A percentile compares a stretch with the other conserved stretches of the same genome.
phyloP scores from a whole-genome alignment of 2,113 vertebrate species.

The Casuarius casuarius region DNA sequence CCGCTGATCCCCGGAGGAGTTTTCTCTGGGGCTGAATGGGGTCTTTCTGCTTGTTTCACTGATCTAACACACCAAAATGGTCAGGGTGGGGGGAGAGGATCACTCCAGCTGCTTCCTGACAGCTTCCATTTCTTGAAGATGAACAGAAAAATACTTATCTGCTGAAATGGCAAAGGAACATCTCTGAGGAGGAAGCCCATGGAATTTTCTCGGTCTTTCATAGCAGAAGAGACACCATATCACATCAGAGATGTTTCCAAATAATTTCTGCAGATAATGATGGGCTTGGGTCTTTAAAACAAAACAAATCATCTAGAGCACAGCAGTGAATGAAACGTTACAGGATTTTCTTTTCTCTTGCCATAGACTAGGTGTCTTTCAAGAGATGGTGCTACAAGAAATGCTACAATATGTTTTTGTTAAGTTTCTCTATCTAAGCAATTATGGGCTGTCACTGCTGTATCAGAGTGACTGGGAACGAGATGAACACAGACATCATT shows the following conservation, averaged over 20 bases:
- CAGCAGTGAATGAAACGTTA: not conserved
- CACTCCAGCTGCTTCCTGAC: not conserved
- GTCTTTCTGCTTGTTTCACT: not conserved
- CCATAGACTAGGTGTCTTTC: not conserved
- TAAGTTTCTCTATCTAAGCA: not conserved
- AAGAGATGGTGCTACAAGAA: not conserved
- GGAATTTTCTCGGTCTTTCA: not conserved
- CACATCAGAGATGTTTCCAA: not conserved
- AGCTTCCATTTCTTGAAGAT: not conserved
- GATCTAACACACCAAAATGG: fast-evolving
- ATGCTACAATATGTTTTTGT: not conserved
- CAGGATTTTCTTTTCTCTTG: not conserved
- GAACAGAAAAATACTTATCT: not conserved
- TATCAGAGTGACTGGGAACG: not conserved
- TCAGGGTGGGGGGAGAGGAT: fast-evolving
- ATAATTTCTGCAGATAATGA: not conserved
- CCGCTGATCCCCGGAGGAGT: not conserved
- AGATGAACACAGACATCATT: not conserved
- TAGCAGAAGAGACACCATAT: not conserved
- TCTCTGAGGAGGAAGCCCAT: not conserved
- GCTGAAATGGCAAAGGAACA: not conserved
- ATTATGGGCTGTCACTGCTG: not conserved
- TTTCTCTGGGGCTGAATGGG: too few species aligned
- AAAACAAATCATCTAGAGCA: not conserved
- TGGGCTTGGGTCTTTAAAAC: not conserved